A percentile compares a stretch with the other conserved stretches of the same genome.
Conservation (phyloP, 2,113 vertebrate genomes). For the Zapus hudsonius region DNA sequence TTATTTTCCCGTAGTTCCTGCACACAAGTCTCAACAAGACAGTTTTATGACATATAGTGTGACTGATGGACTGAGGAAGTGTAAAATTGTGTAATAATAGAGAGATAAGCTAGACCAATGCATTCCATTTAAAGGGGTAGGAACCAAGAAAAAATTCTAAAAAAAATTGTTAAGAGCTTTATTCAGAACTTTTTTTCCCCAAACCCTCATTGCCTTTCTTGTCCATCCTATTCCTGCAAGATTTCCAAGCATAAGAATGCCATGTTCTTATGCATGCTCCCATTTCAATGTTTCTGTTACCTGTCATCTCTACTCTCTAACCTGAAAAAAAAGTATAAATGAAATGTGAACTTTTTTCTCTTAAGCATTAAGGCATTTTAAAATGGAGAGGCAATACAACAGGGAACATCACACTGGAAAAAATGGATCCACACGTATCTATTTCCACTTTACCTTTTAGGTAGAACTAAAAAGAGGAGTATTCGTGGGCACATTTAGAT, state of each 20-base stretch:
- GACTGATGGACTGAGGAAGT: background rate
- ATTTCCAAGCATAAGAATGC: background rate
- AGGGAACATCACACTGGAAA: background rate
- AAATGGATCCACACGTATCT: background rate
- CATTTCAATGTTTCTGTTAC: background rate
- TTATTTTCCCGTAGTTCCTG: background rate
- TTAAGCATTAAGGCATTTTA: background rate
- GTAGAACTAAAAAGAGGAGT: background rate
- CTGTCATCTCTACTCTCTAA: background rate
- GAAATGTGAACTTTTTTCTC: background rate
- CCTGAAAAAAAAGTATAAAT: background rate
- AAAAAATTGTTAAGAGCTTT: background rate
- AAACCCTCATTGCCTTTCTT: background rate
- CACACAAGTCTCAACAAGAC: rapidly evolving
- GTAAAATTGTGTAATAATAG: background rate
- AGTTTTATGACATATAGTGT: background rate
- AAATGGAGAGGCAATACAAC: background rate
- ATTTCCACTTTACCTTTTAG: background rate
- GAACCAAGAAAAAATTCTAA: background rate
- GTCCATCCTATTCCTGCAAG: background rate
- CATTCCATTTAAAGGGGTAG: background rate
- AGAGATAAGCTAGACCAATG: background rate
- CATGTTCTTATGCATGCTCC: background rate
- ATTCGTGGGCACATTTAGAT: slow-evolving; percentile 4
- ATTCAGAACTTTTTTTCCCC: background rate